These are phyloP conservation scores for Bungarus multicinctus DNA, from an alignment of 2,113 vertebrate species.

Conservation along the genomic window DNA sequence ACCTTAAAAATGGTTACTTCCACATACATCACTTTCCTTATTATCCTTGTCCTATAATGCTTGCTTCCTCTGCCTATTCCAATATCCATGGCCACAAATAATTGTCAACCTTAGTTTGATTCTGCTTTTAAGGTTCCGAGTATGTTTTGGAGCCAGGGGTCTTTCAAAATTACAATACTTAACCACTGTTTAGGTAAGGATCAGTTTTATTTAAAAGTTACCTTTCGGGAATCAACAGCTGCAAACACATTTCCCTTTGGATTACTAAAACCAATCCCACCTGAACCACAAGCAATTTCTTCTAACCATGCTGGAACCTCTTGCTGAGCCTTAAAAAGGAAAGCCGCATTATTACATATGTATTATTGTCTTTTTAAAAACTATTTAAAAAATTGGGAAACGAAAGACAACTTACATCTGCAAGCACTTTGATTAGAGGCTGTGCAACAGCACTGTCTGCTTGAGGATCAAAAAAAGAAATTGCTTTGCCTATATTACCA, in stretches of 20 bases:
- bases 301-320: slow-evolving; percentile 89
- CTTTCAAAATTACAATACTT: not conserved
- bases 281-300: slow-evolving; percentile 74
- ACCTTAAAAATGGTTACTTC: not conserved
- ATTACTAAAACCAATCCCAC: slow-evolving; percentile 47
- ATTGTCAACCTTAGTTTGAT: not conserved
- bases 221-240: slow-evolving; percentile 77
- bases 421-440: slow-evolving; percentile 80
- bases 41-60: not conserved
- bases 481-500: slow-evolving; percentile 85
- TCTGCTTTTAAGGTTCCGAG: not conserved
- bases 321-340: slow-evolving; percentile 83
- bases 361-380: not conserved
- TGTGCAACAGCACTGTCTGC: slow-evolving; percentile 76
- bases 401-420: slow-evolving; percentile 76
- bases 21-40: not conserved
- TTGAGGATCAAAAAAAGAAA: slow-evolving; percentile 84
- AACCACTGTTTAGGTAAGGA: not conserved
- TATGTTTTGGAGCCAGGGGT: not conserved
- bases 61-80: not conserved
- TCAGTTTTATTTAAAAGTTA: slow-evolving; percentile 46
- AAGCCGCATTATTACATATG: not conserved
- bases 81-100: not conserved
- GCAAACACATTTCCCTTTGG: slow-evolving; percentile 60
- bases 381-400: not conserved